Evolutionary conservation across 2,797 vertebrate species (phyloP).

Genomic region (Pipistrellus pipistrellus): DNA sequence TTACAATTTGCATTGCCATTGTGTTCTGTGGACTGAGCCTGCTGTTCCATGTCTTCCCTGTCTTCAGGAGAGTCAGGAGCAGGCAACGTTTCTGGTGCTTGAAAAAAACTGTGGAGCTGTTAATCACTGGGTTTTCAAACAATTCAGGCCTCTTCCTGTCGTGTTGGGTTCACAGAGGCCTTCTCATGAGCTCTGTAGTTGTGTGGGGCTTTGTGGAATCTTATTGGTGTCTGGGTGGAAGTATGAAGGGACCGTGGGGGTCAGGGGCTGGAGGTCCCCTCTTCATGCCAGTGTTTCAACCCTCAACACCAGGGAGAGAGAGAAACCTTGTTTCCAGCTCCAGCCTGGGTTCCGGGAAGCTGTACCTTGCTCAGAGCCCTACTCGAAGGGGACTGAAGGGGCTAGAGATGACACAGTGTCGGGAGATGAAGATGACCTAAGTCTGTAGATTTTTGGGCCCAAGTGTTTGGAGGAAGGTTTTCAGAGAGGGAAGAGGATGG

Average conservation of each 20-base stretch:
- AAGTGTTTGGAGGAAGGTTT: background rate
- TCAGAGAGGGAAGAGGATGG: background rate
- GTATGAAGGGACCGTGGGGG: background rate
- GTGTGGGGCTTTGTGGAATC: background rate
- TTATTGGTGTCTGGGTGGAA: background rate
- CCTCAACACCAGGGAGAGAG: background rate
- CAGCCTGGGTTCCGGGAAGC: background rate
- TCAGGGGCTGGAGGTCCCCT: background rate
- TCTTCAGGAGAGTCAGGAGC: background rate
- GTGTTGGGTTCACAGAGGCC: background rate
- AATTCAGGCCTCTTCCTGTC: background rate
- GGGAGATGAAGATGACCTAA: background rate
- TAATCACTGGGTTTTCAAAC: constrained; percentile 32
- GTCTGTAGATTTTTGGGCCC: background rate
- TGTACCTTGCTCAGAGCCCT: background rate
- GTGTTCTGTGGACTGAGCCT: background rate
- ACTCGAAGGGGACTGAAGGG: background rate
- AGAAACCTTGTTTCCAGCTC: background rate
- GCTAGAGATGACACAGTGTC: background rate
- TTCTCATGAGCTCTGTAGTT: background rate
- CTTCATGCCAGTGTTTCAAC: background rate
- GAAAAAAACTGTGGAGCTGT: constrained; percentile 63
- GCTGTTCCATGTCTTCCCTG: background rate
- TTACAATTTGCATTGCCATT: background rate
- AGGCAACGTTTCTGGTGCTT: background rate